These are phyloP conservation scores for Alauda arvensis DNA, from an alignment of 2,797 vertebrate genomes.

Conservation along the genomic window DNA sequence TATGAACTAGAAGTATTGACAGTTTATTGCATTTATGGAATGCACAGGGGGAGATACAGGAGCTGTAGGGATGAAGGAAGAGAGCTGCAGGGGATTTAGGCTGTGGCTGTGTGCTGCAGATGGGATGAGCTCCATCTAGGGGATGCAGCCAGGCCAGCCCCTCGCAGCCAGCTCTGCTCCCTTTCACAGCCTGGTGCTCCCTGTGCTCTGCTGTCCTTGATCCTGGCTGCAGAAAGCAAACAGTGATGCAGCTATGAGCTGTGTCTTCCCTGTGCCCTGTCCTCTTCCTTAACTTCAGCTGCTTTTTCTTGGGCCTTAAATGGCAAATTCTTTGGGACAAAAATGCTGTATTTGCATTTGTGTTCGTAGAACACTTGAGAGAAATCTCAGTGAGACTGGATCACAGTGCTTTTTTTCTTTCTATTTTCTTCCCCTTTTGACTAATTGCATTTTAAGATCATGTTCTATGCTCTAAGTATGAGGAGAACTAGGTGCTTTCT, in stretches of 20 bases:
- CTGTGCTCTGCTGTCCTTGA: neutral
- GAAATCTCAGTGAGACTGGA: neutral
- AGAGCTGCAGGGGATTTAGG: neutral
- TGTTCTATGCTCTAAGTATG: neutral
- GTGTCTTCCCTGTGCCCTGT: neutral
- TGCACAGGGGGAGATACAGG: too few relatives aligned
- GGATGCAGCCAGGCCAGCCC: neutral
- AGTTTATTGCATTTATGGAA: neutral
- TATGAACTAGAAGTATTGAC: neutral
- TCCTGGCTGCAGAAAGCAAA: neutral
- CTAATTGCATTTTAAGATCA: neutral
- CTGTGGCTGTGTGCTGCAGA: neutral
- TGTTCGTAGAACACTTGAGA: neutral
- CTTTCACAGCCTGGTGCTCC: neutral
- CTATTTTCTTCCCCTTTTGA: neutral
- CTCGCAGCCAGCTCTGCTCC: neutral
- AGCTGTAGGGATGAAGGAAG: rapidly evolving
- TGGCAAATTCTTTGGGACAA: neutral
- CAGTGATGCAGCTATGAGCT: neutral
- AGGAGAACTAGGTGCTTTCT: neutral
- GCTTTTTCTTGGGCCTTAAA: neutral
- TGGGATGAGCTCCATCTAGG: slow-evolving; percentile 23
- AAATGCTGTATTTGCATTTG: neutral
- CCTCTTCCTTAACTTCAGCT: neutral
- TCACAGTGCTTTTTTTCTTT: neutral